Evolutionary conservation across 2,888 invertebrate genomes (phyloP).

Genomic region (Acrobasis repandana): DNA sequence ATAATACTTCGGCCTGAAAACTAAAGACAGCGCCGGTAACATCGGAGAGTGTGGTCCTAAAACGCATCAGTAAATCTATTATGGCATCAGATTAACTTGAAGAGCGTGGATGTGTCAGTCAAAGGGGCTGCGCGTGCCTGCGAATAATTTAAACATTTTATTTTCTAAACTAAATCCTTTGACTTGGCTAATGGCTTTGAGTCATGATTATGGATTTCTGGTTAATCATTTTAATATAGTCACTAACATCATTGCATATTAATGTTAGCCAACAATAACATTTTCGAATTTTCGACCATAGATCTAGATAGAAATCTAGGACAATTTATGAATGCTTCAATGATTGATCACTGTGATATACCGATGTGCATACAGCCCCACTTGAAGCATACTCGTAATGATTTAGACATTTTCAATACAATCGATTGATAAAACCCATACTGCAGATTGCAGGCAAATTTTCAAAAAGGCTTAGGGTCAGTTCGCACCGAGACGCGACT

Average conservation of each 20-base stretch:
- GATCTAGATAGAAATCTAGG: conserved; percentile 16
- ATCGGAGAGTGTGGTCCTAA: background rate
- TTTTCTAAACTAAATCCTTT: conserved; percentile 23
- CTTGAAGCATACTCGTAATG: too few relatives aligned
- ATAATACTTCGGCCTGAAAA: background rate
- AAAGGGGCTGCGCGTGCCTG: conserved; percentile 68
- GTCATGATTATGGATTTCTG: background rate
- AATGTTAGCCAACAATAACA: too few relatives aligned
- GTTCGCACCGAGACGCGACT: too few relatives aligned
- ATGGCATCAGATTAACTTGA: conserved; percentile 69
- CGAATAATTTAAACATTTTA: conserved; percentile 53
- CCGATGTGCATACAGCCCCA: background rate
- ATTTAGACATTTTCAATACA: too few relatives aligned
- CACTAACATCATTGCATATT: too few relatives aligned
- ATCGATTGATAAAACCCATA: too few relatives aligned
- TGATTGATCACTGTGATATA: conserved; percentile 11
- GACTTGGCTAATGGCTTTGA: conserved; percentile 9
- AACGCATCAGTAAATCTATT: conserved; percentile 46
- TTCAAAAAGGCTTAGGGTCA: background rate
- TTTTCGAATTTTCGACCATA: background rate
- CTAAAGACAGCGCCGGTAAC: background rate
- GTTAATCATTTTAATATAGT: too few relatives aligned
- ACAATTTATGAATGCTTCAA: conserved; percentile 15
- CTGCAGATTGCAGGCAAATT: too few relatives aligned
- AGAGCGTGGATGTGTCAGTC: conserved; percentile 54